Evolutionary conservation across 2,113 vertebrate species (phyloP).

Genomic region (Amblyornis subalaris): DNA sequence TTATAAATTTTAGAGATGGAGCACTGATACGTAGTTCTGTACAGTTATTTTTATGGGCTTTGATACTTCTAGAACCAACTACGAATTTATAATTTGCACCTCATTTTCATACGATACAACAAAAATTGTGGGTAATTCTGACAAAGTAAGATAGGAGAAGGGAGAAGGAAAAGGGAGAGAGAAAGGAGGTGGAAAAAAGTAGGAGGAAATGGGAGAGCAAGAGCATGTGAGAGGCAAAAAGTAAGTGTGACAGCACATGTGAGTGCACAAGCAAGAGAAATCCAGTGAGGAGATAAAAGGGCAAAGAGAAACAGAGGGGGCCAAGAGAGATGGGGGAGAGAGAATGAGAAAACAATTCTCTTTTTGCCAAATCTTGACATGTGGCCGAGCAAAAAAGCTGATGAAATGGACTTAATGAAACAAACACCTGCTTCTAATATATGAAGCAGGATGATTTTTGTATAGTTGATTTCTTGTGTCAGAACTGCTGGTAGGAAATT

Average conservation of each 20-base stretch:
- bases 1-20: not conserved
- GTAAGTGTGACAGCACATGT: fast-evolving
- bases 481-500: not conserved
- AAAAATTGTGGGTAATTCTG: not conserved
- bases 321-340: fast-evolving
- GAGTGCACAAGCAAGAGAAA: fast-evolving
- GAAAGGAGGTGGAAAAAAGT: not conserved
- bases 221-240: not conserved
- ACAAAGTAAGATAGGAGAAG: not conserved
- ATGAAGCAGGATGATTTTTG: not conserved
- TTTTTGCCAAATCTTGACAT: not conserved
- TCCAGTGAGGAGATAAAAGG: fast-evolving
- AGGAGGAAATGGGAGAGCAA: not conserved
- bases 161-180: not conserved
- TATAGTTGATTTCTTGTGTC: not conserved
- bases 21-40: not conserved
- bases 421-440: not conserved
- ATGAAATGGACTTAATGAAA: not conserved
- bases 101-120: not conserved
- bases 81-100: not conserved
- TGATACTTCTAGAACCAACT: not conserved
- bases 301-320: not conserved
- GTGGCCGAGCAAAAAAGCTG: not conserved
- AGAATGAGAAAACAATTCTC: not conserved
- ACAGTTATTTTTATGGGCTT: not conserved